Evolutionary conservation across 2,113 vertebrate genomes (phyloP).

Genomic region (Serilophus lunatus): DNA sequence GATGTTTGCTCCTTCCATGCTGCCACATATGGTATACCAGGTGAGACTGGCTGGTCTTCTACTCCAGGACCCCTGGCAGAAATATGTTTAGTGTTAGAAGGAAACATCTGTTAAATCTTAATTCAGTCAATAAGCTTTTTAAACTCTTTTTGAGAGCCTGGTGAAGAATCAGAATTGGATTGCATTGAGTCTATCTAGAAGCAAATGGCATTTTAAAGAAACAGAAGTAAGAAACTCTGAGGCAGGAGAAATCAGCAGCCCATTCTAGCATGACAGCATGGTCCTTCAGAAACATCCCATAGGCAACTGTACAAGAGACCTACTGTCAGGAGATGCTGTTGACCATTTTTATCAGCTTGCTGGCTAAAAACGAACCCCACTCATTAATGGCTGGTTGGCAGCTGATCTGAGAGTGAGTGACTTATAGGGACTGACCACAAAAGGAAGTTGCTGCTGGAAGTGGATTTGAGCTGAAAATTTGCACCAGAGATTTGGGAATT

Average conservation of each 20-base stretch:
- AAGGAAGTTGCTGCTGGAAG: neutral
- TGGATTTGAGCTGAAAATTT: neutral
- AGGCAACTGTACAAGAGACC: neutral
- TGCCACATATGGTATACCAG: neutral
- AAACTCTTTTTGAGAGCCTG: neutral
- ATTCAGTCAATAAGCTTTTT: neutral
- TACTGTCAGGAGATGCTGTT: neutral
- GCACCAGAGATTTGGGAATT: neutral
- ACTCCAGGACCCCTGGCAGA: neutral
- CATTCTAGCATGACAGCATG: accelerated
- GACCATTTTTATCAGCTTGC: neutral
- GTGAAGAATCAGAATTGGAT: neutral
- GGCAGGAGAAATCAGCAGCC: neutral
- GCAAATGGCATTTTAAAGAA: neutral
- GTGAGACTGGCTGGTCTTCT: neutral
- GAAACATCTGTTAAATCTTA: neutral
- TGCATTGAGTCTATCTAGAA: neutral
- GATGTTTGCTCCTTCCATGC: neutral
- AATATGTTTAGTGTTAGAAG: neutral
- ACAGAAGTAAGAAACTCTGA: neutral
- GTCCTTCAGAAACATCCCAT: neutral
- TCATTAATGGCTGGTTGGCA: neutral
- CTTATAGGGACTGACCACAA: neutral
- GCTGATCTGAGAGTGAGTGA: neutral
- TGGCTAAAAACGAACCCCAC: neutral